A percentile compares a stretch with the other conserved stretches of the same genome.
These are phyloP conservation scores for Melierax canorus DNA, from an alignment of 2,113 vertebrate species.

Conservation along the genomic window DNA sequence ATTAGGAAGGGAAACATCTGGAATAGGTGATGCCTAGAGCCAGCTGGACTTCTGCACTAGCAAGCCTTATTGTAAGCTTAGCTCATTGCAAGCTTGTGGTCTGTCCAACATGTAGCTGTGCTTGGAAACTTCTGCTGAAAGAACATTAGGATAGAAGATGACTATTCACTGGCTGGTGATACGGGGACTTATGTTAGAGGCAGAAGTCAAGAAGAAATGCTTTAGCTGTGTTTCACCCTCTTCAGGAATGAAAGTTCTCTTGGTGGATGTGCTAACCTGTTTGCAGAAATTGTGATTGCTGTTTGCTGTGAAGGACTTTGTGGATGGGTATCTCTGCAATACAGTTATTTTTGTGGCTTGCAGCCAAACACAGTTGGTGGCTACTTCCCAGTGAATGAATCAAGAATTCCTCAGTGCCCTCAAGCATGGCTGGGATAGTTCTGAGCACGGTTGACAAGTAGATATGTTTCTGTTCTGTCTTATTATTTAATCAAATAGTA, in stretches of 20 bases:
- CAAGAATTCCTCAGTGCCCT: not conserved
- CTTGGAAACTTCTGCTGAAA: not conserved
- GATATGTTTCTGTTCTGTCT: not conserved
- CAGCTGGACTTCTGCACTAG: not conserved
- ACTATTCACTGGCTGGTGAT: not conserved
- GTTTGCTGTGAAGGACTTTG: not conserved
- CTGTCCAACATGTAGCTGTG: not conserved
- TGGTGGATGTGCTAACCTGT: not conserved
- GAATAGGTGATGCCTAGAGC: not conserved
- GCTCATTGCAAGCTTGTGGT: not conserved
- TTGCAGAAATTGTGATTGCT: not conserved
- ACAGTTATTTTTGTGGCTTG: not conserved
- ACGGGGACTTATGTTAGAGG: fast-evolving
- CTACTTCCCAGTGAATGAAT: not conserved
- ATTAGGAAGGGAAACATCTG: not conserved
- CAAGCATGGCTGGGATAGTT: not conserved
- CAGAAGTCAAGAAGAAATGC: not conserved
- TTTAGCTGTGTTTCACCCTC: not conserved
- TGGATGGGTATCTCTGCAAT: not conserved
- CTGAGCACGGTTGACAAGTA: not conserved
- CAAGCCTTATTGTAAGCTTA: not conserved
- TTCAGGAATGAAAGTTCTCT: not conserved
- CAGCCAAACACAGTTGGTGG: not conserved
- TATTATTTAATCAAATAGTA: not conserved
- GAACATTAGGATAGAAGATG: not conserved